Base-by-base conservation (phyloP, 2,113 vertebrate genomes). In the Osmerus eperlanus region DNA sequence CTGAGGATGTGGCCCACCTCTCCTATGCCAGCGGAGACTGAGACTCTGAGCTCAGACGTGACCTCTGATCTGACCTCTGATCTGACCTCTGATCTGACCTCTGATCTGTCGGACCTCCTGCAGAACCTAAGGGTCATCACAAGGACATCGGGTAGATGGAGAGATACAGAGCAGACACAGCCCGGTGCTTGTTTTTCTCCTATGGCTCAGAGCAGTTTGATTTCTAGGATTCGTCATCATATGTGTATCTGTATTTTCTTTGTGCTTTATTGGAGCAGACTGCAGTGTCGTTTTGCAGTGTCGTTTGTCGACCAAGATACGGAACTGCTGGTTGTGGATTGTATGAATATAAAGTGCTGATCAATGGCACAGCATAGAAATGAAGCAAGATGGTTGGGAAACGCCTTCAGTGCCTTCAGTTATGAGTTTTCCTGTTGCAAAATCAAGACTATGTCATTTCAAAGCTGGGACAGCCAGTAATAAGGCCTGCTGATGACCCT, bases 1-100 rank as follows among this genome's bases (percentile, higher is more conserved):
- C 91, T 62, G 72, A 84, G 89, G 88, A 90, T 84, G 85, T 7
- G 2, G 83, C 84, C 84, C 84, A 71, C 78, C 88, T 79, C 68
- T 79, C 75, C 80, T 55, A 16, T 66, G 86, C 84, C 76, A 68
- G 74, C 73, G 81, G 80, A 70, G 23, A 68, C 51, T 67, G 67
- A 76, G 81, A 75, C 78, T 78, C 79, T 72, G 82, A 87, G 84
- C 74, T 71, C 67, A 76, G 72, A 79, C 70, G 77, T 78, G 65
- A 83, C 73, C 79, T 54, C 11, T 78, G 83, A 88, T 81, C 83
- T 72, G 62, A 23, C 23, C 23, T 23, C 23, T 23, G 23, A 23
- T 23, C 23, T 23, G 2, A 83, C 73, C 79, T 54, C 11, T 78
- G 83, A 88, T 81, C 83, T 72, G 62, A 23, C 23, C 23, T 23